Evolutionary conservation across 92 coral and sea anemone species (phyloP), one percentile per base, ranked within the genome.

Genomic region (Phenganax subtilis): DNA sequence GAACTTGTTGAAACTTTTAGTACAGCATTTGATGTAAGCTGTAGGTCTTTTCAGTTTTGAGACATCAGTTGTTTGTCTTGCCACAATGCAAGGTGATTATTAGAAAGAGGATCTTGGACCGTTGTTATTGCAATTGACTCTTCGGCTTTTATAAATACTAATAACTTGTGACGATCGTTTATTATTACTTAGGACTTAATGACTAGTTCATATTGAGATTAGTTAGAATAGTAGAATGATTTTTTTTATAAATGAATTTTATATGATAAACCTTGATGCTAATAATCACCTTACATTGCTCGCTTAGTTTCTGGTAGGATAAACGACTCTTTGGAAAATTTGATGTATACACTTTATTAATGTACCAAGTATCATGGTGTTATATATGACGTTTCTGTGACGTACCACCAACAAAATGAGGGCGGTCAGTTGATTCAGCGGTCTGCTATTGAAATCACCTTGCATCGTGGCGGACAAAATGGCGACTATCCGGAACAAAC

Each of bases 61-160:
- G 61, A 17, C 44, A 12, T 9, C 52, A 30, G 82, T 51, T 51
- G 51, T 28, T 54, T 64, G 67, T 54, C 69, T 29, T 51, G 0
- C 30, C 83, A 79, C 83, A 79, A 79, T 79, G 83, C 83, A 79
- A 79, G 83, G 83, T 79, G 83, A 79, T 79, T 79, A 79, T 79
- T 79, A 79, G 4, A 37, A 37, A 37, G 47, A 37, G 4, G 47
- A 37, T 37, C 47, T 37, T 37, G 47, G 47, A 37, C 47, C 47
- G 1, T 37, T 37, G 54, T 68, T 68, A n/a, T 7, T 57, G 12
- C 60, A 57, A 57, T 0, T 57, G 11, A 57, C 7, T 57, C 16
- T 10, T 57, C 1, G 1, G 16, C 16, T 0, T 61, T 7, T 28
- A 61, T 17, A 28, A 15, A 6, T 17, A 12, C 16, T 17, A 17